These are phyloP conservation scores for Volucella inanis DNA, from an alignment of 2,888 invertebrate genomes.

Conservation along the genomic window DNA sequence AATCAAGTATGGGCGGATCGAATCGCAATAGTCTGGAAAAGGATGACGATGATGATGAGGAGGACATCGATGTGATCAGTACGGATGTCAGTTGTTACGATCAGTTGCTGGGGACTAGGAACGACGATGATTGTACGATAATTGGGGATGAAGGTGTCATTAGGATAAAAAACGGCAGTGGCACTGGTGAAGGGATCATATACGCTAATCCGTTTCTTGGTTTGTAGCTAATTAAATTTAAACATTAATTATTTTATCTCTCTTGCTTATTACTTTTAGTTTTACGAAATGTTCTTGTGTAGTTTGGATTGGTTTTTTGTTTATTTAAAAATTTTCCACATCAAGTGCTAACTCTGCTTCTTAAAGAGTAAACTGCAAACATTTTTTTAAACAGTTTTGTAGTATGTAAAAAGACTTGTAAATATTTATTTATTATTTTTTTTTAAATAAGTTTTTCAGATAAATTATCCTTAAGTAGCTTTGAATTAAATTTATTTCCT, in stretches of 20 bases:
- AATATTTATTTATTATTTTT: background rate
- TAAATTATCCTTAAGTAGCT: no score
- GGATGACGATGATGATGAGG: slow-evolving; percentile 82
- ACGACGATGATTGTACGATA: slow-evolving; percentile 81
- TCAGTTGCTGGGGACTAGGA: slow-evolving; percentile 81
- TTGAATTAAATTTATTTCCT: no score
- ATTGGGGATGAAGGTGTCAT: slow-evolving; percentile 79
- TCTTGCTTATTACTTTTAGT: slow-evolving; percentile 15
- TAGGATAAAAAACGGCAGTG: slow-evolving; percentile 76
- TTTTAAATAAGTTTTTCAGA: background rate
- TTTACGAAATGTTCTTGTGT: slow-evolving; percentile 50
- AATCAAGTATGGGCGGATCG: slow-evolving; percentile 81
- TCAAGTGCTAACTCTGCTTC: slow-evolving; percentile 14
- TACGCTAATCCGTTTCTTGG: slow-evolving; percentile 83
- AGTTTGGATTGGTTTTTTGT: slow-evolving; percentile 63
- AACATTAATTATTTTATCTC: slow-evolving; percentile 38
- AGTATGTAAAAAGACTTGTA: background rate
- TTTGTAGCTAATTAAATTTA: slow-evolving; percentile 79
- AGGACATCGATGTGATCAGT: slow-evolving; percentile 82
- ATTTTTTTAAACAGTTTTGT: slow-evolving; percentile 5
- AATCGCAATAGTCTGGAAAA: slow-evolving; percentile 82
- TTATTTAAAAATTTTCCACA: slow-evolving; percentile 20
- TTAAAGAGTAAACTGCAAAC: slow-evolving; percentile 34
- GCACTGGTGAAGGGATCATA: slow-evolving; percentile 81
- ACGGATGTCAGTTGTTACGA: slow-evolving; percentile 83